phyloP scores from a whole-genome alignment of 2,113 vertebrate species.

The Jaculus jaculus region DNA sequence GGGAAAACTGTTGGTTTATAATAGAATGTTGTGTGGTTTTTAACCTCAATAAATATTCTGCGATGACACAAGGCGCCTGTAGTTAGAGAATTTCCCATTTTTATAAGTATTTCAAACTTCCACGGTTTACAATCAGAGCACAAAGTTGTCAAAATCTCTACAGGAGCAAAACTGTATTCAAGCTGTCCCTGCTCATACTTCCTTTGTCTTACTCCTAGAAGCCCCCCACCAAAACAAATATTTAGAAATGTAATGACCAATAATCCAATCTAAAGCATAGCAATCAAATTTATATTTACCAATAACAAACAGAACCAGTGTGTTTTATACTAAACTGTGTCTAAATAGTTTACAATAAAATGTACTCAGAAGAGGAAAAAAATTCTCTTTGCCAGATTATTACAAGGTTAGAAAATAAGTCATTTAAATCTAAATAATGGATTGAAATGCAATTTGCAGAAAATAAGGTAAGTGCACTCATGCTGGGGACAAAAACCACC shows the following conservation, averaged over 20 bases:
- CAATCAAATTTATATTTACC: constrained; percentile 33
- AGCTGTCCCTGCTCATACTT: constrained; percentile 20
- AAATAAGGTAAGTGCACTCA: constrained; percentile 56
- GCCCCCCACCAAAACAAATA: constrained; percentile 20
- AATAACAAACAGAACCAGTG: constrained; percentile 38
- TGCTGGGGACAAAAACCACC: constrained; percentile 69
- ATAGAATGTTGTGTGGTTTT: neutral
- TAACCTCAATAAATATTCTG: neutral
- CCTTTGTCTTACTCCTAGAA: constrained; percentile 37
- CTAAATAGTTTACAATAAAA: constrained; percentile 63
- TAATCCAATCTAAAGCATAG: constrained; percentile 30
- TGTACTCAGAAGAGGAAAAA: constrained; percentile 56
- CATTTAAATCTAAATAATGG: constrained; percentile 59
- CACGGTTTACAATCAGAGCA: neutral
- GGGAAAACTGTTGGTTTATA: neutral
- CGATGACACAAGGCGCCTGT: neutral
- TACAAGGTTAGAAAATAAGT: constrained; percentile 22
- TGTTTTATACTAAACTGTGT: constrained; percentile 47
- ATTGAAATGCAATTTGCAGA: constrained; percentile 69
- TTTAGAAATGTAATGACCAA: neutral
- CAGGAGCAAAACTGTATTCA: neutral
- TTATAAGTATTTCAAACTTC: constrained; percentile 34
- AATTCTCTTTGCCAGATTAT: constrained; percentile 46
- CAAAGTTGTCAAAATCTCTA: constrained; percentile 23
- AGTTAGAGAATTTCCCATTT: constrained; percentile 34